A percentile compares a stretch with the other conserved stretches of the same genome.
Conservation (phyloP, 2,888 invertebrate genomes). For the Parasteatoda lunata region DNA sequence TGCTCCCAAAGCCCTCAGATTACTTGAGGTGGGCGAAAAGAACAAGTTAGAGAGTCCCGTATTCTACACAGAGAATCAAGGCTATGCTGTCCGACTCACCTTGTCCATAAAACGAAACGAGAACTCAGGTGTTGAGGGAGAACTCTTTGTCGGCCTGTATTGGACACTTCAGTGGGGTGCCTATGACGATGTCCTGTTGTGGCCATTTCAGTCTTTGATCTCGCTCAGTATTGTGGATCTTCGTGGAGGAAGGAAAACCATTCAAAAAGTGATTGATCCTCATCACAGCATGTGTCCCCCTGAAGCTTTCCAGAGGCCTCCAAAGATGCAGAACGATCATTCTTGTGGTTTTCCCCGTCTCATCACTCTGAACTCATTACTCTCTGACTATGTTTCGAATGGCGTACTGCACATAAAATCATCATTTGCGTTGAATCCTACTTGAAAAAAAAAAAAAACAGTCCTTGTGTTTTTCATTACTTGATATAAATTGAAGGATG, state of each 20-base stretch:
- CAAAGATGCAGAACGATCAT: conserved; percentile 40
- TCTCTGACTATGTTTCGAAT: conserved; percentile 24
- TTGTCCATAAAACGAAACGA: conserved; percentile 37
- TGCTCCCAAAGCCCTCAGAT: not conserved
- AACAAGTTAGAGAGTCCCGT: conserved; percentile 48
- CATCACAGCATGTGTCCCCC: conserved; percentile 45
- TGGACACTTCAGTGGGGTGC: conserved; percentile 47
- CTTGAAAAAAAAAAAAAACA: not conserved
- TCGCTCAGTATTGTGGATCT: conserved; percentile 30
- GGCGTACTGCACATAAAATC: conserved; percentile 21
- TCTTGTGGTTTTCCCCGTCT: conserved; percentile 59
- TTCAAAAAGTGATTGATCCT: conserved; percentile 50
- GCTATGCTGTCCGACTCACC: conserved; percentile 55
- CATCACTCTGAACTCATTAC: conserved; percentile 24
- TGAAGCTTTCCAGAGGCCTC: conserved; percentile 55
- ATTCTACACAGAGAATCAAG: conserved; percentile 61
- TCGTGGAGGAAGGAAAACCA: not conserved
- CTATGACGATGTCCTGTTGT: conserved; percentile 45
- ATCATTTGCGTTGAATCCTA: not conserved
- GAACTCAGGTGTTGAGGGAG: conserved; percentile 16
- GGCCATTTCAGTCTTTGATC: conserved; percentile 55
- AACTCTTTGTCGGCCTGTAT: conserved; percentile 30
- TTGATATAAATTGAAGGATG: too few relatives aligned
- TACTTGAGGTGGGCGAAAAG: conserved; percentile 44
- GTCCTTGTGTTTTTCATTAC: not conserved